Evolutionary conservation across 2,888 invertebrate species (phyloP).

Genomic region (Heliconius aoede): DNA sequence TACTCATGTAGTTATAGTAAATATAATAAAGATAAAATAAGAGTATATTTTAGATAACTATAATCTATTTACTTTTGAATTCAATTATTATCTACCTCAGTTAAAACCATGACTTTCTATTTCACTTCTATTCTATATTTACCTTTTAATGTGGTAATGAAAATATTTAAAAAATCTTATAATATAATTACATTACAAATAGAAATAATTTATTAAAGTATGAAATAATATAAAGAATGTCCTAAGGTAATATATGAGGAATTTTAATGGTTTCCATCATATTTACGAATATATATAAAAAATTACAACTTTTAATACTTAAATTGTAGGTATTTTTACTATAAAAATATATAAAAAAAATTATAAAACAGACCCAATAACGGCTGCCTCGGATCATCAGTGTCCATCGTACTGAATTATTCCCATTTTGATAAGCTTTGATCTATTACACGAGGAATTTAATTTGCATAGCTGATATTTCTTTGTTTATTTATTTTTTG

Average conservation of each 20-base stretch:
- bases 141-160: too few relatives aligned
- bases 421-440: conserved; percentile 40
- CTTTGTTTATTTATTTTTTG: conserved; percentile 40
- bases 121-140: not conserved
- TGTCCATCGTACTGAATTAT: conserved; percentile 48
- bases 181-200: too few relatives aligned
- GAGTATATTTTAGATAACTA: not conserved
- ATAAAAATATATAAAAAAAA: not conserved
- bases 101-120: not conserved
- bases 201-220: too few relatives aligned
- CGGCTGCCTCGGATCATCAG: conserved; percentile 53
- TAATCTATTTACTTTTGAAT: conserved; percentile 5
- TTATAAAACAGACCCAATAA: conserved; percentile 51
- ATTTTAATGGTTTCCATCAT: not conserved
- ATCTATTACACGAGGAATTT: conserved; percentile 36
- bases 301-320: not conserved
- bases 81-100: not conserved
- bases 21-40: not conserved
- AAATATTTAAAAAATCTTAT: too few relatives aligned
- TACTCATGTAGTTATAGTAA: not conserved
- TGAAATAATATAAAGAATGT: not conserved
- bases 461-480: conserved; percentile 25
- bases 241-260: not conserved
- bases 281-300: not conserved
- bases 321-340: not conserved